Base-by-base conservation (phyloP, 2,888 invertebrate species). In the Arctia plantaginis region DNA sequence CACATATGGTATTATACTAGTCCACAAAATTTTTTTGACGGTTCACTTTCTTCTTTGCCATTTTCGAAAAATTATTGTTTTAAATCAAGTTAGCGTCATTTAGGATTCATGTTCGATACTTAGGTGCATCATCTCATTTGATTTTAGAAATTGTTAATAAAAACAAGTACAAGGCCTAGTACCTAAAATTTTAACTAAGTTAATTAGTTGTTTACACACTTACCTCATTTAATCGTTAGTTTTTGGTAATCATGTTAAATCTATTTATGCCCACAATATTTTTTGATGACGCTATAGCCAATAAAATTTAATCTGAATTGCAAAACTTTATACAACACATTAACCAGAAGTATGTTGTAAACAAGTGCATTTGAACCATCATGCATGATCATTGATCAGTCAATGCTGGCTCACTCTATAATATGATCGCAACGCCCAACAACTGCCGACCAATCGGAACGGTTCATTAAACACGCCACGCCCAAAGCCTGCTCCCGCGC, bases 251-350 rank as follows among this genome's bases (percentile, higher is more conserved):
- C 27, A 69, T 69, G 30, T 30, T 69, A 23, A 62, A 69, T 47
- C 8, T 78, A 76, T 69, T 33, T 41, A 71, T 75, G 72, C 20
- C 66, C 77, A 81, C 20, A 62, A 41, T 41, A 30, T 84, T 87
- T 82, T 80, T 77, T 81, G 70, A 82, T 80, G 74, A 82, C 92
- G 88, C 88, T 85, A 82, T 88, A 85, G 81, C 89, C 89, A 91
- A 93, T 95, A 92, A 94, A 95, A 92, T 92, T 88, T 82, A 91
- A 92, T 92, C 89, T 89, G 89, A 90, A 92, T 92, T 90, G 90
- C 90, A 90, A 91, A 93, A 90, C 90, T 92, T 92, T 95, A 95
- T 94, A 95, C 95, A 94, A 94, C 91, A 91, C 93, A 94, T 94
- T 93, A 94, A 92, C 44, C 73, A 90, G 89, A 90, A 88, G 86